phyloP scores from a whole-genome alignment of 2,888 invertebrate genomes.

The Andrena minutula region DNA sequence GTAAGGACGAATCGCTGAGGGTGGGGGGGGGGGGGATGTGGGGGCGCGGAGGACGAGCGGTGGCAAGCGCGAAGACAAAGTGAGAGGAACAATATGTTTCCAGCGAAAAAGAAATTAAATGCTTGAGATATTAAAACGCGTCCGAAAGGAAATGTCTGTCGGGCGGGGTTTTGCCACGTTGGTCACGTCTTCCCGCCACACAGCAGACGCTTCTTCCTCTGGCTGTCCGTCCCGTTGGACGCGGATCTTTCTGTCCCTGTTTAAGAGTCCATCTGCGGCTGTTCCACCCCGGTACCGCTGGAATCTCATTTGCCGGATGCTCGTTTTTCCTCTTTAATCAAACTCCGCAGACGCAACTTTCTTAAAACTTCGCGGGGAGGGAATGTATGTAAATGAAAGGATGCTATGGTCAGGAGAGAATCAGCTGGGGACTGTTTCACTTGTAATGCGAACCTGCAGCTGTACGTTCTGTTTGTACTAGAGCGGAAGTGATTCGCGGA shows the following conservation, averaged over 20 bases:
- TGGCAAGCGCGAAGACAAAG: slow-evolving; percentile 45
- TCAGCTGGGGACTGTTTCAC: no score
- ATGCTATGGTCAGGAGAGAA: no score
- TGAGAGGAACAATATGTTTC: slow-evolving; percentile 49
- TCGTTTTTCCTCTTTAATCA: neutral
- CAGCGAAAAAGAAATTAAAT: slow-evolving; percentile 70
- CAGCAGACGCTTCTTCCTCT: neutral
- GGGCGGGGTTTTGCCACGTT: slow-evolving; percentile 24
- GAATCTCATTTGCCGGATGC: slow-evolving; percentile 8
- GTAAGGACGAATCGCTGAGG: slow-evolving; percentile 70
- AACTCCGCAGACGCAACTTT: no score
- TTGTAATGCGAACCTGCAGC: no score
- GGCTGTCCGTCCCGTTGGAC: slow-evolving; percentile 6
- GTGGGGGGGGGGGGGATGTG: slow-evolving; percentile 13
- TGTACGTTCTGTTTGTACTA: no score
- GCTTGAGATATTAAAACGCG: slow-evolving; percentile 73
- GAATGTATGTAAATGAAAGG: no score
- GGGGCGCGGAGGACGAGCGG: slow-evolving; percentile 33
- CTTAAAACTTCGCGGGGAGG: no score
- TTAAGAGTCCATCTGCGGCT: slow-evolving; percentile 5
- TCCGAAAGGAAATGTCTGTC: slow-evolving; percentile 53
- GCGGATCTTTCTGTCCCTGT: neutral
- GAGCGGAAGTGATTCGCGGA: no score
- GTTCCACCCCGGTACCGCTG: neutral
- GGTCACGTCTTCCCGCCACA: slow-evolving; percentile 16